Evolutionary conservation across 2,797 vertebrate species (phyloP).

Genomic region (Anabacerthia variegaticeps): DNA sequence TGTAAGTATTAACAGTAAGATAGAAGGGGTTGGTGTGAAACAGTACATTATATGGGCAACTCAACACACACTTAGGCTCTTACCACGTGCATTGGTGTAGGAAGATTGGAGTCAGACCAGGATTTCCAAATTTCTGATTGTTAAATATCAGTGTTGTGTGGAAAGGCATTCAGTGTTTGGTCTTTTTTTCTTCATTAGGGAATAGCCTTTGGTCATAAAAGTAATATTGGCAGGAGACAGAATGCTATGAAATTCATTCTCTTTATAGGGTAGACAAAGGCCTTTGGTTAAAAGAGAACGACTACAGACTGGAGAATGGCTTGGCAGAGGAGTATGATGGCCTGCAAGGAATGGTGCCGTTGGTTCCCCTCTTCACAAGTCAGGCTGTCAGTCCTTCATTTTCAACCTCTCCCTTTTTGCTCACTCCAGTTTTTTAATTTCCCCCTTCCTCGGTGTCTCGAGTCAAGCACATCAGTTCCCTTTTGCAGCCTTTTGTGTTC

Average conservation of each 20-base stretch:
- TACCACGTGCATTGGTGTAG: background rate
- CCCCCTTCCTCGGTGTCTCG: background rate
- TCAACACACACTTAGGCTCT: background rate
- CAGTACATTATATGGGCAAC: background rate
- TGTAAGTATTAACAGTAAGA: background rate
- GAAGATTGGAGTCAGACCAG: background rate
- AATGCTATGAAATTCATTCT: background rate
- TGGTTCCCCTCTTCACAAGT: background rate
- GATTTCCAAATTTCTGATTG: background rate
- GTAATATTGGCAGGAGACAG: background rate
- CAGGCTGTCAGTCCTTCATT: background rate
- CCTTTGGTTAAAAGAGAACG: background rate
- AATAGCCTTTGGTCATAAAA: background rate
- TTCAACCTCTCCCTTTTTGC: background rate
- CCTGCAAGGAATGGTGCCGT: rapidly evolving
- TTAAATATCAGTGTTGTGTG: background rate
- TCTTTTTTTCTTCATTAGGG: background rate
- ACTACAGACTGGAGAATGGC: background rate
- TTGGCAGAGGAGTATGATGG: background rate
- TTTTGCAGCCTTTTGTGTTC: constrained; percentile 40
- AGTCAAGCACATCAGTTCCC: background rate
- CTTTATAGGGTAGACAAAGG: background rate
- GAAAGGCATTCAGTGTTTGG: background rate
- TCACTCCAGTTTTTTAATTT: background rate
- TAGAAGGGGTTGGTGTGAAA: background rate